A percentile compares a stretch with the other conserved stretches of the same genome.
These are phyloP conservation scores for Clepsis dumicolana DNA, from an alignment of 2,888 invertebrate species.

Conservation along the genomic window DNA sequence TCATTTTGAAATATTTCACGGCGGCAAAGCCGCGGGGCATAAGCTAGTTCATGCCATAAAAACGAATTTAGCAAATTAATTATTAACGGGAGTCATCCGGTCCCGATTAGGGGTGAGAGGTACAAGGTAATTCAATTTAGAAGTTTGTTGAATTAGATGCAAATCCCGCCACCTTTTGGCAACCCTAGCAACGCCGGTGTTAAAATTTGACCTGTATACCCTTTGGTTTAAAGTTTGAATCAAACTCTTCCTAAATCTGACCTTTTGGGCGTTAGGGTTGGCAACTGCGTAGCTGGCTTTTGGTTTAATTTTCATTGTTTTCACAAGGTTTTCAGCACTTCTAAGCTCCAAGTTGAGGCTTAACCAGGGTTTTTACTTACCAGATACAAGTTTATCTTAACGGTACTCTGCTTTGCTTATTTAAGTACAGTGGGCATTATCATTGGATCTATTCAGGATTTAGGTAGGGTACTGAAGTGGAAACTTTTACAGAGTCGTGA, in stretches of 20 bases:
- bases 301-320: constrained; percentile 3
- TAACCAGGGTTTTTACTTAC: constrained; percentile 15
- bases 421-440: constrained; percentile 15
- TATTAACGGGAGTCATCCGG: constrained; percentile 24
- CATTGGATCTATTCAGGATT: constrained; percentile 2
- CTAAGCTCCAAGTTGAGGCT: not conserved
- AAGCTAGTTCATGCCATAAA: not conserved
- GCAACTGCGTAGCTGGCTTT: not conserved
- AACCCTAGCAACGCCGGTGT: not conserved
- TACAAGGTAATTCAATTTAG: constrained; percentile 36
- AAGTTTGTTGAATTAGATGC: constrained; percentile 35
- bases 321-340: too few relatives aligned
- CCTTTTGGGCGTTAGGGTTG: not conserved
- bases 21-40: too few relatives aligned
- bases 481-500: constrained; percentile 2
- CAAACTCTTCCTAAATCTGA: not conserved
- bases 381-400: constrained; percentile 13
- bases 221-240: not conserved
- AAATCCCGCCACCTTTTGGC: constrained; percentile 22
- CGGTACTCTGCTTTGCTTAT: constrained; percentile 6
- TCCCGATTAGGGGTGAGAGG: constrained; percentile 23
- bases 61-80: constrained; percentile 10
- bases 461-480: constrained; percentile 1
- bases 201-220: not conserved
- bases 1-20: too few relatives aligned